These are phyloP conservation scores for Pogonomyrmex californicus DNA, from an alignment of 1,140 invertebrate genomes.

Conservation along the genomic window DNA sequence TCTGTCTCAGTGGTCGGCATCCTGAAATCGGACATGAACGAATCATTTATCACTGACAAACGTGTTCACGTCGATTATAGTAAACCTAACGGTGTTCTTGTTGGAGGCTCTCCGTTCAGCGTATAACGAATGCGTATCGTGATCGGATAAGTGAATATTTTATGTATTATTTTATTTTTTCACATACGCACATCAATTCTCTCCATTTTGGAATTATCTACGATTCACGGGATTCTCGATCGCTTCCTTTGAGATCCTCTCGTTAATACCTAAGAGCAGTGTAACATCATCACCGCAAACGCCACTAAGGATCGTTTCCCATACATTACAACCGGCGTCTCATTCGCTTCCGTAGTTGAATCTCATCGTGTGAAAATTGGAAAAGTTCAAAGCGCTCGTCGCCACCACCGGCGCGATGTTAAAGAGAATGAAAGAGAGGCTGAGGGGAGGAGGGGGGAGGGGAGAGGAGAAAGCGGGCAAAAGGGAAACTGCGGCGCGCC, in stretches of 20 bases:
- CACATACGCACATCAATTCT: neutral
- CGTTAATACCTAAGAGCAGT: constrained; percentile 26
- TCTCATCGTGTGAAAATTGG: constrained; percentile 76
- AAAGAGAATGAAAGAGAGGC: constrained; percentile 41
- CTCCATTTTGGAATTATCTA: neutral
- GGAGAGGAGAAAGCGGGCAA: constrained; percentile 4
- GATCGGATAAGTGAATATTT: neutral
- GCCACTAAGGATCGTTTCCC: constrained; percentile 55
- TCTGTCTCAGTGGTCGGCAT: constrained; percentile 52
- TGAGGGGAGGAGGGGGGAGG: neutral
- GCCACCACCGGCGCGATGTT: constrained; percentile 50
- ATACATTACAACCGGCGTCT: constrained; percentile 67
- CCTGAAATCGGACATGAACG: constrained; percentile 40
- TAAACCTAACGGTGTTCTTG: neutral
- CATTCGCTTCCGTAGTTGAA: constrained; percentile 59
- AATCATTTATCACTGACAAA: constrained; percentile 13
- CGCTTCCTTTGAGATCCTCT: constrained; percentile 18
- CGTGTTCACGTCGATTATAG: neutral
- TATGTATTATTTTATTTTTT: neutral
- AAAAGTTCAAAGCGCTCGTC: constrained; percentile 75
- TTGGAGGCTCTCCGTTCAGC: no score
- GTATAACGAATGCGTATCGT: no score
- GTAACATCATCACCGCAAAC: constrained; percentile 40
- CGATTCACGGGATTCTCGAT: neutral
- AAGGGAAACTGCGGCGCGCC: constrained; percentile 39